A percentile compares a stretch with the other conserved stretches of the same genome.
Evolutionary conservation across 1,140 invertebrate genomes (phyloP).

Genomic region (Caenorhabditis brenneri): DNA sequence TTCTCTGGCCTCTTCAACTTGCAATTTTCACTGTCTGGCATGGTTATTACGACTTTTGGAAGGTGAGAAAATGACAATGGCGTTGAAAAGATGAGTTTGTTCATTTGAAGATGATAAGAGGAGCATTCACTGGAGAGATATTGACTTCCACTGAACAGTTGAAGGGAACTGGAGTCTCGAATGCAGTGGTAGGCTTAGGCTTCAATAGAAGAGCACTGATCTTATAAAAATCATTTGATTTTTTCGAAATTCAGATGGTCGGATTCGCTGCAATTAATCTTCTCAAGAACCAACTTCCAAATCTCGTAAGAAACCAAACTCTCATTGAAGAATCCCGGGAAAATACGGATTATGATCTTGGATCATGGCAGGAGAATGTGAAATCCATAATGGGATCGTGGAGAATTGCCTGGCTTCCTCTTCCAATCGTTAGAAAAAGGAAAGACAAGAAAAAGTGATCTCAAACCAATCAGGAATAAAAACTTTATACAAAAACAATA

Average conservation of each 20-base stretch:
- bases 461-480: background rate
- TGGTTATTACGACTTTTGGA: slow-evolving; percentile 7
- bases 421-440: background rate
- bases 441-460: background rate
- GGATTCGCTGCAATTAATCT: slow-evolving; percentile 3
- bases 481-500: slow-evolving; percentile 14
- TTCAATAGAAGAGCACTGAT: background rate
- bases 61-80: background rate
- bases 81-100: background rate
- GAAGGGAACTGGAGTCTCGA: slow-evolving; percentile 18
- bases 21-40: slow-evolving; percentile 28
- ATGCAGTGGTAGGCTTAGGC: background rate
- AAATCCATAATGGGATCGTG: slow-evolving; percentile 33
- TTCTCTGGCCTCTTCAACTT: slow-evolving; percentile 46
- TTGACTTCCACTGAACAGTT: slow-evolving; percentile 23
- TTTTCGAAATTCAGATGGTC: slow-evolving; percentile 24
- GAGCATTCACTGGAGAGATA: background rate
- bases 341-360: background rate
- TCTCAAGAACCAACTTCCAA: slow-evolving; percentile 30
- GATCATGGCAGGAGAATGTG: slow-evolving; percentile 10
- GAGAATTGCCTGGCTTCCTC: background rate
- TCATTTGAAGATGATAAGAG: background rate
- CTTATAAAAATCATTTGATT: background rate
- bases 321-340: slow-evolving; percentile 40
- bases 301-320: slow-evolving; percentile 13